Evolutionary conservation across 2,888 invertebrate species (phyloP), one percentile per base, ranked within the genome.

Genomic region (Caenorhabditis sp.): DNA sequence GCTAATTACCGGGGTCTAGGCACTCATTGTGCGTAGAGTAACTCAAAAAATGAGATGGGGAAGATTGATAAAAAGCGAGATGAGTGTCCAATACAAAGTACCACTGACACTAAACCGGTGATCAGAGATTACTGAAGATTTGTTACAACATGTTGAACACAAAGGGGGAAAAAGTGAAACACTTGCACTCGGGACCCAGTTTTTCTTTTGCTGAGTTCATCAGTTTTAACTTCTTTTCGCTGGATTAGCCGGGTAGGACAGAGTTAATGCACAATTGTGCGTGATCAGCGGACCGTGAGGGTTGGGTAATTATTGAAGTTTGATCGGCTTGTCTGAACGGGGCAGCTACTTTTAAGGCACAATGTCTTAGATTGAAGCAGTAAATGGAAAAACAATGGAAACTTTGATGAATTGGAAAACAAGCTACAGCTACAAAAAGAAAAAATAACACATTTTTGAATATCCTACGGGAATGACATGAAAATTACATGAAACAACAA

Each of bases 41-140:
- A 32, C 40, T 40, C 6, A 40, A 40, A 47, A 47, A 47, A 47
- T 18, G 20, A 35, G 40, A 32, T 11, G 26, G 44, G 18, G 40
- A 28, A n/a, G n/a, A n/a, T n/a, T 18, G 68, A 81, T 32, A 62
- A 72, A 44, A 65, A 70, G 51, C 15, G 9, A 64, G 65, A 37
- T 53, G 51, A 51, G 6, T 11, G 40, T 2, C 40, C 40, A 15
- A 1, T 8, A 8, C 35, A 51, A 35, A n/a, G 35, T 22, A 13
- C 15, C 11, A 65, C 2, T 50, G 28, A 24, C n/a, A 35, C 20
- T 8, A n/a, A 47, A 51, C 8, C 3, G 55, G 24, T 47, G 67
- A 55, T 65, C 65, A 64, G 40, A 76, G 62, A 71, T 83, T 74
- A 44, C 28, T 62, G 78, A 70, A 32, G 69, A 80, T 78, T 32